Percentiles rank a stretch among this genome's conserved stretches.
These are phyloP conservation scores for Megalops atlanticus DNA, from an alignment of 2,113 vertebrate genomes.

Conservation along the genomic window DNA sequence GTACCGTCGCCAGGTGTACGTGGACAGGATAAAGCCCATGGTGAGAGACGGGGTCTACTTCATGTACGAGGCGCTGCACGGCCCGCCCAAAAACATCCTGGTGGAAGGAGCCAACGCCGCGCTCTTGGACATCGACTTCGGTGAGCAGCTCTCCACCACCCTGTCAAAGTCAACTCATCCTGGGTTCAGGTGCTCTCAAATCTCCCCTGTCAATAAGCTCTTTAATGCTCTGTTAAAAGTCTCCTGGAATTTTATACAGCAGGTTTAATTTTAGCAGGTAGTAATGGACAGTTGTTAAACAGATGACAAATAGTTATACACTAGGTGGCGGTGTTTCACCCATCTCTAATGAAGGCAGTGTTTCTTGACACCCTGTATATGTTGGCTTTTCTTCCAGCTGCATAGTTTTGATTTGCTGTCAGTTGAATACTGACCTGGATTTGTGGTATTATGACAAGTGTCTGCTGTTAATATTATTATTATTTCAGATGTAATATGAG, in stretches of 20 bases:
- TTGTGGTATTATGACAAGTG: too few species aligned
- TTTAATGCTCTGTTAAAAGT: not conserved
- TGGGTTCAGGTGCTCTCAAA: too few species aligned
- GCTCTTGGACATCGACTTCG: constrained; percentile 95
- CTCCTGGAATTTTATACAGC: not conserved
- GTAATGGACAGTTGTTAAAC: too few species aligned
- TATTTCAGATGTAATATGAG: too few species aligned
- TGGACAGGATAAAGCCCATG: constrained; percentile 90
- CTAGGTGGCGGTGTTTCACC: too few species aligned
- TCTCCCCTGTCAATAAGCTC: not conserved
- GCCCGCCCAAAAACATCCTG: constrained; percentile 90
- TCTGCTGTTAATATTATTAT: too few species aligned
- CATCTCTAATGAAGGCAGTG: too few species aligned
- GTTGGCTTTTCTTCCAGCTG: not conserved
- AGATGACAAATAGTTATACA: too few species aligned
- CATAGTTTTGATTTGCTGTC: not conserved
- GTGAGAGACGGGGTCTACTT: constrained; percentile 94
- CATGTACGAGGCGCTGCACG: constrained; percentile 92
- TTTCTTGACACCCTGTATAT: too few species aligned
- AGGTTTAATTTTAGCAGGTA: too few species aligned
- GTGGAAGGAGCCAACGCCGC: constrained; percentile 97
- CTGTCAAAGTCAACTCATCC: too few species aligned
- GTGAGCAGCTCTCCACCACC: constrained; percentile 65
- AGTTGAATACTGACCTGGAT: not conserved
- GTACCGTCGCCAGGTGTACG: constrained; percentile 73